Evolutionary conservation across 2,797 vertebrate genomes (phyloP).

Genomic region (Scyliorhinus canicula): DNA sequence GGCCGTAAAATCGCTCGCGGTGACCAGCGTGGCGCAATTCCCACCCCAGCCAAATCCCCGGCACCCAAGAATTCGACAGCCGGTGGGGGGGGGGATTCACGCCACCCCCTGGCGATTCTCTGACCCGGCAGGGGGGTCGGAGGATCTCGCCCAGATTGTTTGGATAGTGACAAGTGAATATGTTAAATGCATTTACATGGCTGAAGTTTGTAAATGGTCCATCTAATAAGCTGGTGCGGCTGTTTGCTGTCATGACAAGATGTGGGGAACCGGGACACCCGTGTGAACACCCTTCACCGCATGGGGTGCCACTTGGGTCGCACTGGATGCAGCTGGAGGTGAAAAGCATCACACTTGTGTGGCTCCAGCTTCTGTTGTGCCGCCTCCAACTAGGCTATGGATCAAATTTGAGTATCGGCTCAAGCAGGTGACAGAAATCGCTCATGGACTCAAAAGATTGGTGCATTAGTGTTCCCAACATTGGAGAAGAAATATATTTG

Average conservation of each 20-base stretch:
- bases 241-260: background rate
- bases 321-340: background rate
- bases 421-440: background rate
- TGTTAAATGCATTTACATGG: background rate
- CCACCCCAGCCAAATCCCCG: too few species aligned
- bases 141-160: too few species aligned
- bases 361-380: background rate
- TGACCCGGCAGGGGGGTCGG: too few species aligned
- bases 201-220: background rate
- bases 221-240: background rate
- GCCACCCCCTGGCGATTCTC: too few species aligned
- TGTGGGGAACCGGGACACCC: background rate
- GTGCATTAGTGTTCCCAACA: background rate
- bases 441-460: background rate
- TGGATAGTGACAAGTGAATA: background rate
- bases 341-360: background rate
- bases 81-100: too few species aligned
- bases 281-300: background rate
- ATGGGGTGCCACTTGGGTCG: background rate
- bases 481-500: background rate
- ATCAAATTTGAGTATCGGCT: background rate
- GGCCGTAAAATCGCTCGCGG: too few species aligned
- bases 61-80: too few species aligned
- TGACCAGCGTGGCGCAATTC: too few species aligned
- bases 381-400: background rate